Base-by-base conservation (phyloP, 2,888 invertebrate species). In the Noctua pronuba region DNA sequence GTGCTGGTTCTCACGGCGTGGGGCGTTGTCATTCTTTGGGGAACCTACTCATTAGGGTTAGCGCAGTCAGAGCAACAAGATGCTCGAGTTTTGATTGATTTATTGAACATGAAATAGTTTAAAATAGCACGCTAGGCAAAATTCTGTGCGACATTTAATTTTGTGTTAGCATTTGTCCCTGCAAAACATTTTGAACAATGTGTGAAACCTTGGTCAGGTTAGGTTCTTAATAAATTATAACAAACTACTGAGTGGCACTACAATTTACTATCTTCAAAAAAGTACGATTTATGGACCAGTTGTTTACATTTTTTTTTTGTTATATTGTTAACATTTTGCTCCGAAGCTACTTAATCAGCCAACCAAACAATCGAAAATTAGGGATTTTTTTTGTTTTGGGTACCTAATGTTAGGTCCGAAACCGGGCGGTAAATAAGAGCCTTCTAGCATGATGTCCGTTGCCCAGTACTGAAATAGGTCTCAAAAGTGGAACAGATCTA, bases 1-100 rank as follows among this genome's bases (percentile, higher is more conserved):
- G 67, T 79, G 86, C 24, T 35, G 35, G 65, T 86, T 84, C 84
- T 66, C 84, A 84, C 75, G 70, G 70, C 66, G 62, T 71, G 70
- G 35, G 79, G 83, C 79, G 78, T 67, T 62, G 66, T 62, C 55
- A 70, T 62, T 67, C 62, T 55, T 68, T 68, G 71, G 55, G 55
- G 44, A 71, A 64, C 49, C 28, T 28, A 72, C 13, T 79, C 64
- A 72, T 81, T 80, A 69, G 16, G 49, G 41, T 35, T 13, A 76
- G 35, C 24, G 44, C 28, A 28, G 65, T 28, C 44, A 28, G 41
- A 31, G 21, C 18, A 35, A 16, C 21, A 65, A 52, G 77, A 77
- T 35, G 41, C 18, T 24, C 77, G 13, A 52, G 35, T 65, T 77
- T 77, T 35, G 31, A 44, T 31, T 77, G 41, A 52, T 64, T 44